Conservation (phyloP, 2,113 vertebrate genomes). For the Eublepharis macularius region DNA sequence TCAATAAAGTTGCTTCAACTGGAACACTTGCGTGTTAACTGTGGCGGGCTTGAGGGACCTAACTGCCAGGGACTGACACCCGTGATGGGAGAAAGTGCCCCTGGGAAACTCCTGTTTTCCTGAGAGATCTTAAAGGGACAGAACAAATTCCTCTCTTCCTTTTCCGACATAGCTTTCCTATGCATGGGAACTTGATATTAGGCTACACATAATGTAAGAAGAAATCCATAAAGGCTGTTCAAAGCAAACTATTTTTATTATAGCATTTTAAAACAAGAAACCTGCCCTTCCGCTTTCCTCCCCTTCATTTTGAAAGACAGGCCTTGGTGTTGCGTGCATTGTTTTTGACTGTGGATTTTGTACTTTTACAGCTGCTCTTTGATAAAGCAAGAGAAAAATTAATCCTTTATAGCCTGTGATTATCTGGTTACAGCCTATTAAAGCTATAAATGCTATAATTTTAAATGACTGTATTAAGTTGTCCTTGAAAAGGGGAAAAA, state of each 20-base stretch:
- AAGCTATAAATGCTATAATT: slow-evolving; percentile 72
- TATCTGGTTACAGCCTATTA: slow-evolving; percentile 78
- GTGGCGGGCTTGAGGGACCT: too few relatives aligned
- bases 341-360: slow-evolving; percentile 78
- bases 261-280: neutral
- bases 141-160: neutral
- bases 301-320: slow-evolving; percentile 29
- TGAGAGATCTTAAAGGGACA: neutral
- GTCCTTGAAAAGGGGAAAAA: slow-evolving; percentile 72
- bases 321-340: slow-evolving; percentile 55
- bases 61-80: too few relatives aligned
- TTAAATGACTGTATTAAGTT: slow-evolving; percentile 69
- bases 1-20: too few relatives aligned
- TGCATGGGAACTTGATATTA: slow-evolving; percentile 21
- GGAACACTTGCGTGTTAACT: too few relatives aligned
- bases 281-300: neutral
- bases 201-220: slow-evolving; percentile 38
- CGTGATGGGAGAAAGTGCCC: neutral
- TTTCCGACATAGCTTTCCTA: too few relatives aligned
- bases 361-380: slow-evolving; percentile 74
- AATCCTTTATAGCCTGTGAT: slow-evolving; percentile 77
- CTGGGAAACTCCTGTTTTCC: neutral
- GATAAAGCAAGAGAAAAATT: slow-evolving; percentile 76
- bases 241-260: slow-evolving; percentile 4
- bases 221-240: slow-evolving; percentile 43